phyloP scores from a whole-genome alignment of 2,113 vertebrate species.

The Proterorhinus semilunaris region DNA sequence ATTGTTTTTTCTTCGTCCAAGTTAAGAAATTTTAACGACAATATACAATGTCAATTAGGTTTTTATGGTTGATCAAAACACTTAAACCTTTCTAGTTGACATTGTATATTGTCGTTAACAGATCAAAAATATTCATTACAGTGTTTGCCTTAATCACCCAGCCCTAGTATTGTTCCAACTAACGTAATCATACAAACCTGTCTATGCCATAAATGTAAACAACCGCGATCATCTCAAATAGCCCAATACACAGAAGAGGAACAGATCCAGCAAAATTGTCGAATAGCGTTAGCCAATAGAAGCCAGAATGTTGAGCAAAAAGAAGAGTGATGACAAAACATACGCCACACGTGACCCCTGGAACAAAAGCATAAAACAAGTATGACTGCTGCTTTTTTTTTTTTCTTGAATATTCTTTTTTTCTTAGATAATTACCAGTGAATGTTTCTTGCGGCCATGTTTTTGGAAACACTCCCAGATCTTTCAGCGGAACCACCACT shows the following conservation, averaged over 20 bases:
- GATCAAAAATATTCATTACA: too few species aligned
- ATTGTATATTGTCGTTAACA: background rate
- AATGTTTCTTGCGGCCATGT: slow-evolving; percentile 85
- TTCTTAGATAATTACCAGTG: slow-evolving; percentile 73
- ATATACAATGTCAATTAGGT: too few species aligned
- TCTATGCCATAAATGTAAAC: slow-evolving; percentile 90
- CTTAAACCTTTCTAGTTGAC: background rate
- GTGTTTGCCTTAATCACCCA: background rate
- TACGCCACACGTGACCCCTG: slow-evolving; percentile 80
- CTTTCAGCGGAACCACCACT: slow-evolving; percentile 84
- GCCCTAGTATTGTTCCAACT: background rate
- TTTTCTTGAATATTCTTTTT: background rate
- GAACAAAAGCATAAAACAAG: slow-evolving; percentile 26
- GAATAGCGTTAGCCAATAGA: slow-evolving; percentile 91
- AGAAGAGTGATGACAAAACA: slow-evolving; percentile 82
- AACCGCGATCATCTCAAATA: slow-evolving; percentile 87
- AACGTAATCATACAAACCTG: slow-evolving; percentile 73
- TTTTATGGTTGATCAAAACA: too few species aligned
- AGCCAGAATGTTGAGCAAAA: slow-evolving; percentile 86
- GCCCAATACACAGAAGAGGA: slow-evolving; percentile 86
- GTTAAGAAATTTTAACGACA: too few species aligned
- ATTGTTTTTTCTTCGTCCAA: too few species aligned
- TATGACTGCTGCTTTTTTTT: background rate
- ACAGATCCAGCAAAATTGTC: slow-evolving; percentile 89
- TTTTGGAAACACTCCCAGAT: slow-evolving; percentile 76